These are phyloP conservation scores for Venustoraphidia nigricollis DNA, from an alignment of 2,888 invertebrate genomes.

Conservation along the genomic window DNA sequence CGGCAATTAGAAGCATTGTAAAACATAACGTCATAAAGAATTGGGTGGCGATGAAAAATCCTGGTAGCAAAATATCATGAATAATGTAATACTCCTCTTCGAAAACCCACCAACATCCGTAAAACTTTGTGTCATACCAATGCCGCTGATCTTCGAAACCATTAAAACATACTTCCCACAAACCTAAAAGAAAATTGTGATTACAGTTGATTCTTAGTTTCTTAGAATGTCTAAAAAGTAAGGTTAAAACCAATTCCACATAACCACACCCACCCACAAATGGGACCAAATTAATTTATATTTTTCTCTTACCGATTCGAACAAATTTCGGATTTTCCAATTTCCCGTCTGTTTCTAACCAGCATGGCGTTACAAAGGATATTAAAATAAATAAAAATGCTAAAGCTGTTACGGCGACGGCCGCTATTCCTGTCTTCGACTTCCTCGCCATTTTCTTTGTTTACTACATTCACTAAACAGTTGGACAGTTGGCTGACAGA, in stretches of 20 bases:
- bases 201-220: neutral
- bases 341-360: constrained; percentile 72
- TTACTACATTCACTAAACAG: too few relatives aligned
- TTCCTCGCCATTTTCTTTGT: constrained; percentile 34
- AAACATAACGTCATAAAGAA: constrained; percentile 84
- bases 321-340: constrained; percentile 62
- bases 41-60: constrained; percentile 87
- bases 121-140: constrained; percentile 68
- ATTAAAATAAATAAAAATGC: constrained; percentile 60
- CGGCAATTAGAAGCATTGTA: constrained; percentile 60
- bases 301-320: constrained; percentile 49
- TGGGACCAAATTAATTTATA: neutral
- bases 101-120: constrained; percentile 93
- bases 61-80: constrained; percentile 73
- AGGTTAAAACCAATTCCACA: neutral
- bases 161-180: constrained; percentile 91
- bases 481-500: too few relatives aligned
- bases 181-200: constrained; percentile 35
- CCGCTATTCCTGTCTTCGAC: constrained; percentile 47
- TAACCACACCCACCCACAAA: constrained; percentile 17
- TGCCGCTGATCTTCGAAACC: constrained; percentile 75
- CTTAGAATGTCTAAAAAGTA: neutral
- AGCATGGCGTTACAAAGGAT: constrained; percentile 75
- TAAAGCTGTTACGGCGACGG: constrained; percentile 45
- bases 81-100: constrained; percentile 95